Conservation (phyloP, 2,888 invertebrate genomes). For the Xylota segnis region DNA sequence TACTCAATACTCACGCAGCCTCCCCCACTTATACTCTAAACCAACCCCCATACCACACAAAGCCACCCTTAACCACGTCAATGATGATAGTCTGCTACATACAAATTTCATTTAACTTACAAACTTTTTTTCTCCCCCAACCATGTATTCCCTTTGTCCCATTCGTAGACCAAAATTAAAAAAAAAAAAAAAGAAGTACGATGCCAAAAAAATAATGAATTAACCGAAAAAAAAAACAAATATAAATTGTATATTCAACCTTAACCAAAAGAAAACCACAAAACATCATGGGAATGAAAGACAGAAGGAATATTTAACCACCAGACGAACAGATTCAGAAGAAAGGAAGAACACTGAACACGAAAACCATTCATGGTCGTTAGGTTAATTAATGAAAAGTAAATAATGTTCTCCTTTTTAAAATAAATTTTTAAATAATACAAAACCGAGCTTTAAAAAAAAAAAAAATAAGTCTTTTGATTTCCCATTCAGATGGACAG, state of each 20-base stretch:
- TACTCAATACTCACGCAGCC: too few relatives aligned
- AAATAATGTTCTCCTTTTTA: conserved; percentile 53
- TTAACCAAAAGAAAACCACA: conserved; percentile 45
- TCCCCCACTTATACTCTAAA: too few relatives aligned
- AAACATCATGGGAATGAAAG: conserved; percentile 47
- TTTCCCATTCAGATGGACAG: conserved; percentile 18
- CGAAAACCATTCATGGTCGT: conserved; percentile 48
- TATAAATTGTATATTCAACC: conserved; percentile 15
- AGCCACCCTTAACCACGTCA: too few relatives aligned
- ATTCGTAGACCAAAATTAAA: conserved; percentile 16
- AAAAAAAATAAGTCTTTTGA: conserved; percentile 28
- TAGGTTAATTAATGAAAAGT: conserved; percentile 68
- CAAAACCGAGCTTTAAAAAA: conserved; percentile 17
- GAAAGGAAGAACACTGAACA: not conserved
- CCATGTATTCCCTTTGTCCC: conserved; percentile 7
- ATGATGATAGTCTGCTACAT: too few relatives aligned
- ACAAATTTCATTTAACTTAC: too few relatives aligned
- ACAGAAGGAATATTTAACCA: conserved; percentile 58
- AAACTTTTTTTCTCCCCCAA: too few relatives aligned
- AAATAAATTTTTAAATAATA: conserved; percentile 47
- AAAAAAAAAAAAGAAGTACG: not conserved
- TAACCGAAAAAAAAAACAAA: not conserved
- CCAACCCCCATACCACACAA: too few relatives aligned
- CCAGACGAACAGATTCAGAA: conserved; percentile 50
- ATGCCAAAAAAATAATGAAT: not conserved